Evolutionary conservation across 1,140 invertebrate species (phyloP).

Genomic region (Scaptomyza montana): DNA sequence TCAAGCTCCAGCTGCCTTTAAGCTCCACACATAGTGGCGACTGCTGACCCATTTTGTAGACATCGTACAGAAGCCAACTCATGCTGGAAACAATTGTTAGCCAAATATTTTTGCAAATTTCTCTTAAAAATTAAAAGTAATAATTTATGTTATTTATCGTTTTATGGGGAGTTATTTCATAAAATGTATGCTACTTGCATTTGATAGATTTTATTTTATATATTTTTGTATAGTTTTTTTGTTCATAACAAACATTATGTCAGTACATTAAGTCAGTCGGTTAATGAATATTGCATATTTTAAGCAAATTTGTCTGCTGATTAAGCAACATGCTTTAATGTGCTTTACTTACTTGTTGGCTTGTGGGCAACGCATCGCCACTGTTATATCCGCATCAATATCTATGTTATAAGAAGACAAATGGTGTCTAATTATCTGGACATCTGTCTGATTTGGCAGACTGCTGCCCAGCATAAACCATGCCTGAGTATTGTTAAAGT

Average conservation of each 20-base stretch:
- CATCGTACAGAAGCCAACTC: constrained; percentile 60
- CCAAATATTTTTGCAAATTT: not conserved
- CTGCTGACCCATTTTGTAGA: constrained; percentile 53
- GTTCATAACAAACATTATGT: too few species aligned
- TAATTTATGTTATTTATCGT: too few species aligned
- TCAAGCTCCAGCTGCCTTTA: constrained; percentile 61
- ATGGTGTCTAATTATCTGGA: constrained; percentile 39
- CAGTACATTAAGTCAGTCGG: too few species aligned
- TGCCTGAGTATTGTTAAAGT: constrained; percentile 65
- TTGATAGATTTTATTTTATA: too few species aligned
- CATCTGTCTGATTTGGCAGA: constrained; percentile 16
- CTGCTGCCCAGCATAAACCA: constrained; percentile 60
- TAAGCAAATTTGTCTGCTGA: too few species aligned
- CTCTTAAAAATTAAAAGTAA: not conserved
- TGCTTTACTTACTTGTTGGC: constrained; percentile 22
- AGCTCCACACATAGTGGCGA: constrained; percentile 35
- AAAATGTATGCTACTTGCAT: too few species aligned
- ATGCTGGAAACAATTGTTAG: constrained; percentile 9
- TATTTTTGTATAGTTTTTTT: not conserved
- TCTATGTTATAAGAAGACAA: constrained; percentile 56
- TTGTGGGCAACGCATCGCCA: constrained; percentile 35
- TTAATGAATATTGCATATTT: too few species aligned
- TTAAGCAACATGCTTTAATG: not conserved
- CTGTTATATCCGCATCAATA: constrained; percentile 70
- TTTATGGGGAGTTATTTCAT: too few species aligned